Conservation (phyloP, 2,797 vertebrate genomes). For the Apodemus agrarius region DNA sequence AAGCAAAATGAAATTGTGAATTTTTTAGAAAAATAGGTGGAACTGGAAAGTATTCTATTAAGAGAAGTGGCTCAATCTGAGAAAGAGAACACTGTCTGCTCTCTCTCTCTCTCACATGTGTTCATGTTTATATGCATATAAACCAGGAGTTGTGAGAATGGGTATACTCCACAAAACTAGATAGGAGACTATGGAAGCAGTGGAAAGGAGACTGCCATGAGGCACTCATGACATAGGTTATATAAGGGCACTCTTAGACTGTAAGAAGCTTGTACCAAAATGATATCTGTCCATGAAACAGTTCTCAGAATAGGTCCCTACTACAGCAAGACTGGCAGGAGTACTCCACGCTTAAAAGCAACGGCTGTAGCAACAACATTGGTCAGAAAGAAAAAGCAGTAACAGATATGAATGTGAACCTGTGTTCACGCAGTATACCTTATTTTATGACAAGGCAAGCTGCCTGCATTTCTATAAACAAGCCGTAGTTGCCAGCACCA, state of each 20-base stretch:
- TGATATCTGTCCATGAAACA: neutral
- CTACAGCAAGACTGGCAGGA: neutral
- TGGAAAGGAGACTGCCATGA: neutral
- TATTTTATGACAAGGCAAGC: constrained; percentile 50
- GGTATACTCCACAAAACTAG: neutral
- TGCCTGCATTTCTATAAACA: constrained; percentile 67
- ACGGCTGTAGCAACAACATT: neutral
- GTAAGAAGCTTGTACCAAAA: neutral
- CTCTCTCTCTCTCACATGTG: neutral
- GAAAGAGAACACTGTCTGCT: neutral
- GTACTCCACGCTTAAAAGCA: neutral
- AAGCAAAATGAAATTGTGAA: neutral
- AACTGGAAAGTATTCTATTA: neutral
- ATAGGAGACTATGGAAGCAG: neutral
- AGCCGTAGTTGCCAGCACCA: constrained; percentile 53
- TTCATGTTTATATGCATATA: neutral
- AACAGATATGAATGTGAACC: neutral
- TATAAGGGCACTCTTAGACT: too few relatives aligned
- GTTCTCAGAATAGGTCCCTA: neutral
- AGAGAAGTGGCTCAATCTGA: neutral
- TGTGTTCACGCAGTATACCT: neutral
- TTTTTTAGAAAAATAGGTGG: neutral
- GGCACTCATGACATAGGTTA: neutral
- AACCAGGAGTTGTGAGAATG: neutral
- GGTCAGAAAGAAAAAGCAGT: neutral